phyloP scores from a whole-genome alignment of 2,113 vertebrate genomes.

The Amia ocellicauda region DNA sequence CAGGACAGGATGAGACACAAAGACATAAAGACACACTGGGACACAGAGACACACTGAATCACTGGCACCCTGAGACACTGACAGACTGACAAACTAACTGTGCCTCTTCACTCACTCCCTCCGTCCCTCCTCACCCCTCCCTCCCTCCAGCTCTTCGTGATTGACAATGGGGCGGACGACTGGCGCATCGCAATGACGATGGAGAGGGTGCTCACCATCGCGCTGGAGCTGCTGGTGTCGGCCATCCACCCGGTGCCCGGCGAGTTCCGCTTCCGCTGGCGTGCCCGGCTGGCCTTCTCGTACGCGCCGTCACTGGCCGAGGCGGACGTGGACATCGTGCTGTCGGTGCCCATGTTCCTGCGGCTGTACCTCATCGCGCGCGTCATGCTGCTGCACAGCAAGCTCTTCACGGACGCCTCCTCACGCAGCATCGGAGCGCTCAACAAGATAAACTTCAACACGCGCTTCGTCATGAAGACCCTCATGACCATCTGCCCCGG shows the following conservation, averaged over 20 bases:
- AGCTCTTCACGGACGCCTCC: conserved; percentile 69
- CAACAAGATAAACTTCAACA: conserved; percentile 98
- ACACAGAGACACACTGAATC: no score
- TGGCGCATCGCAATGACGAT: conserved; percentile 98
- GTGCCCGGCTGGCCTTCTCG: conserved; percentile 91
- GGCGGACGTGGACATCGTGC: conserved; percentile 82
- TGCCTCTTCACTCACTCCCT: background rate
- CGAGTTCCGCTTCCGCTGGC: conserved; percentile 96
- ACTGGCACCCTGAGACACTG: background rate
- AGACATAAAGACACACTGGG: no score
- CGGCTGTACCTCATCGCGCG: conserved; percentile 73
- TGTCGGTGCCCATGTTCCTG: conserved; percentile 29
- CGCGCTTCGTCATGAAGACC: conserved; percentile 98
- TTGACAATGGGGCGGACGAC: conserved; percentile 96
- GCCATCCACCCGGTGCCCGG: conserved; percentile 94
- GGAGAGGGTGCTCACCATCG: conserved; percentile 90
- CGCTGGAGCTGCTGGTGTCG: conserved; percentile 94
- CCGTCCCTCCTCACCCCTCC: conserved; percentile 23
- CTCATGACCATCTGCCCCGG: conserved; percentile 98
- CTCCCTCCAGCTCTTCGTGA: conserved; percentile 83
- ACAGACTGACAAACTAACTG: no score
- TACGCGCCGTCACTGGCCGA: conserved; percentile 86
- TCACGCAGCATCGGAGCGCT: conserved; percentile 67
- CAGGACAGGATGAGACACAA: no score
- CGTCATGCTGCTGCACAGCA: conserved; percentile 74